A percentile compares a stretch with the other conserved stretches of the same genome.
Conservation (phyloP, 2,113 vertebrate species). For the Phaethon lepturus region DNA sequence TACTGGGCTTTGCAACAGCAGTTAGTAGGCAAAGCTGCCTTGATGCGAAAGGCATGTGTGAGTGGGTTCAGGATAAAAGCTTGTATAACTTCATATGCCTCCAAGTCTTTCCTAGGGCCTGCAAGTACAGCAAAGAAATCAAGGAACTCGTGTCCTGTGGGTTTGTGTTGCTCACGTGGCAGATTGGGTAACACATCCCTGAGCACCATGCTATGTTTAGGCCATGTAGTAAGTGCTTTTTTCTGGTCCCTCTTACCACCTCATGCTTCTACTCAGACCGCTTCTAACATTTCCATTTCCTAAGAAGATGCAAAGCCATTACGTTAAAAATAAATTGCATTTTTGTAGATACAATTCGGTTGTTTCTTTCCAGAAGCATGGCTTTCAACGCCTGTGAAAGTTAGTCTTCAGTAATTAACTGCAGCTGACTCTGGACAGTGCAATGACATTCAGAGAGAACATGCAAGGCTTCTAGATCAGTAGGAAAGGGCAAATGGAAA, state of each 20-base stretch:
- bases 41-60: neutral
- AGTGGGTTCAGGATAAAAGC: neutral
- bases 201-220: neutral
- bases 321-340: neutral
- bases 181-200: neutral
- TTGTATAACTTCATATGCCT: neutral
- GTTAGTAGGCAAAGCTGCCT: neutral
- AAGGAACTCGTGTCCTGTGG: neutral
- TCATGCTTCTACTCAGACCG: neutral
- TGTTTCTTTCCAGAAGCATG: neutral
- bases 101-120: neutral
- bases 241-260: neutral
- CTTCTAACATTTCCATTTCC: neutral
- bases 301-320: neutral
- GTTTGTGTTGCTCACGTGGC: fast-evolving
- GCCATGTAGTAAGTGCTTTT: neutral
- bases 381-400: neutral
- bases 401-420: neutral
- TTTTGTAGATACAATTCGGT: neutral
- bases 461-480: neutral
- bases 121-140: neutral
- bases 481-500: neutral
- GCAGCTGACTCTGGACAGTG: neutral
- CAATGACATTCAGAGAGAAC: neutral
- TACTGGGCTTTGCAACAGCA: neutral